Base-by-base conservation (phyloP, 2,888 invertebrate species). In the Euclidia mi region DNA sequence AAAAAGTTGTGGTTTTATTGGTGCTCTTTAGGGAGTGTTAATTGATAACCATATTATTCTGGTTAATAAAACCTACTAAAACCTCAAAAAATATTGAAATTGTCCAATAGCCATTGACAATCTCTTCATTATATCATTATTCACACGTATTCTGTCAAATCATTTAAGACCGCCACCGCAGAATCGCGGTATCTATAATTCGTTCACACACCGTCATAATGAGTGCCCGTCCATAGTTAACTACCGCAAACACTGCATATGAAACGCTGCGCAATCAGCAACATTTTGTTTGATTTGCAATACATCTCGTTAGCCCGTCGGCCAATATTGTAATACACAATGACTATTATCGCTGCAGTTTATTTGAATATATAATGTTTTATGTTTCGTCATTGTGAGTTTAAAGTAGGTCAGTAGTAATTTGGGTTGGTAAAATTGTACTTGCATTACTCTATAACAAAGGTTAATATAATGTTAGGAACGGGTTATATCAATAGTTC, bases 161-260 rank as follows among this genome's bases (percentile, higher is more conserved):
- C 49, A 25, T 25, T 25, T 25, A 25, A 25, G 20, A 52, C 37
- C 40, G 49, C 35, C 35, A 61, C 46, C 18, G 41, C 63, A 20
- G 43, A 35, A 45, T 44, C 56, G 38, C 47, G 28, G 14, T 48
- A 55, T 40, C 35, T 68, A 61, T 65, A 70, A 70, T 49, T 49
- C 3, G 51, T 38, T 45, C 31, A 43, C 41, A 59, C 46, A 70
- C 45, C 37, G 55, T 17, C 45, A 65, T 66, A 66, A 59, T 66
- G 65, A 70, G 59, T 55, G n/a, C 37, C 17, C 37, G 37, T 17
- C 10, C 18, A 37, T 37, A 34, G 14, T 34, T 87, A 89, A 81
- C 79, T 71, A 82, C 88, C 87, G 79, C 89, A 89, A 89, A 88
- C 83, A 87, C 63, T 65, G 80, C 74, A 78, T 79, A 80, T 82